Base-by-base conservation (phyloP, 2,113 vertebrate species). In the Ancistrus triradiatus region DNA sequence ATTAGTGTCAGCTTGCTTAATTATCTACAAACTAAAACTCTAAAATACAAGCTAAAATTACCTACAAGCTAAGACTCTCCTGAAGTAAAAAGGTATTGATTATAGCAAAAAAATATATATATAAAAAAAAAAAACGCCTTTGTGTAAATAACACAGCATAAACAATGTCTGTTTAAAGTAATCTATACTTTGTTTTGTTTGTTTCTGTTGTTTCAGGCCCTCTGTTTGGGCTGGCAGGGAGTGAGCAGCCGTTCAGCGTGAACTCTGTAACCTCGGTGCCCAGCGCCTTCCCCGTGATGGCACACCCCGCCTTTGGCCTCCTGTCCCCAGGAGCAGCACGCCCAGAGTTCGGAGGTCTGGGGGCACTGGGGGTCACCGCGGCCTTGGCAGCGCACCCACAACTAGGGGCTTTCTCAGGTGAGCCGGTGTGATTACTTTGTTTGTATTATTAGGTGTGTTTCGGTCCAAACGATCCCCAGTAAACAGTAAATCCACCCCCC, bases 221-320 rank as follows among this genome's bases (percentile, higher is more conserved):
- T 85, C 84, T 91, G 84, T 93, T 93, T 79, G 91, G 90, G 85
- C 21, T 73, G 50, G 80, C 85, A 69, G 83, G 83, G 75, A 90
- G 89, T 80, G 92, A 95, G 66, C 91, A 90, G 82, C 90, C 85
- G 69, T 93, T 92, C 84, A 91, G 90, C 77, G 87, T 91, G 82
- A 90, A 88, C 83, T 84, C 91, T 68, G 85, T 92, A 88, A 88
- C 86, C 85, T 84, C 91, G 72, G 85, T 92, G 87, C 89, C 87
- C 85, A 93, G 91, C 90, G 92, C 91, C 89, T 92, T 94, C 86
- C 92, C 91, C 80, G 83, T 93, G 87, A 88, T 92, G 84, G 91
- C 87, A 81, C 90, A 93, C 82, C 89, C 92, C 72, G 87, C 90
- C 81, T 92, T 93, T 63, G 90, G 90, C 80, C 86, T 85, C 69